Evolutionary conservation across 2,113 vertebrate species (phyloP).

Genomic region (Emydocephalus ijimae): DNA sequence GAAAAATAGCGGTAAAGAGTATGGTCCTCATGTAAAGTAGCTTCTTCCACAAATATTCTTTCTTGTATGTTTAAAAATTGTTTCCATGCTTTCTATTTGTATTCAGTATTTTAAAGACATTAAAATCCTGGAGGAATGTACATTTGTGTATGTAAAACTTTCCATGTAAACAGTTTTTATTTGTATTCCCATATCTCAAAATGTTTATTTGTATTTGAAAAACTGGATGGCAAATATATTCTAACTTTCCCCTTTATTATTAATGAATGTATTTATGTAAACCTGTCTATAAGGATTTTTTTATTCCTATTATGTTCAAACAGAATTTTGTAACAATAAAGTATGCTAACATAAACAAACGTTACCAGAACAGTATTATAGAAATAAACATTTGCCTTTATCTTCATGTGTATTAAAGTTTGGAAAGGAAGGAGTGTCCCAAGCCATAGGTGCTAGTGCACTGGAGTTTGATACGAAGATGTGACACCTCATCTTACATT

Average conservation of each 20-base stretch:
- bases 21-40: slow-evolving; percentile 32
- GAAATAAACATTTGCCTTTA: slow-evolving; percentile 55
- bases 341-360: slow-evolving; percentile 29
- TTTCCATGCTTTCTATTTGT: slow-evolving; percentile 51
- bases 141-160: slow-evolving; percentile 26
- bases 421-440: slow-evolving; percentile 60
- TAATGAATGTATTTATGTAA: slow-evolving; percentile 35
- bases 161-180: slow-evolving; percentile 37
- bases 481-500: slow-evolving; percentile 88
- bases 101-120: slow-evolving; percentile 45
- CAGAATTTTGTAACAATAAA: slow-evolving; percentile 27
- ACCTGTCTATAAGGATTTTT: not conserved
- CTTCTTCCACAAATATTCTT: slow-evolving; percentile 37
- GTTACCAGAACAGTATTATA: slow-evolving; percentile 12
- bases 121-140: slow-evolving; percentile 32
- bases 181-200: slow-evolving; percentile 29
- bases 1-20: slow-evolving; percentile 50
- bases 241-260: slow-evolving; percentile 22
- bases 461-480: slow-evolving; percentile 78
- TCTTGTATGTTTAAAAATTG: slow-evolving; percentile 51
- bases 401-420: slow-evolving; percentile 67
- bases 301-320: not conserved
- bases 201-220: slow-evolving; percentile 44
- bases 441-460: slow-evolving; percentile 79
- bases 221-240: slow-evolving; percentile 31